Percentiles rank a stretch among this genome's conserved stretches.
Conservation (phyloP, 53 echinoderm and acorn worm genomes). For the Pentamera pediparva region DNA sequence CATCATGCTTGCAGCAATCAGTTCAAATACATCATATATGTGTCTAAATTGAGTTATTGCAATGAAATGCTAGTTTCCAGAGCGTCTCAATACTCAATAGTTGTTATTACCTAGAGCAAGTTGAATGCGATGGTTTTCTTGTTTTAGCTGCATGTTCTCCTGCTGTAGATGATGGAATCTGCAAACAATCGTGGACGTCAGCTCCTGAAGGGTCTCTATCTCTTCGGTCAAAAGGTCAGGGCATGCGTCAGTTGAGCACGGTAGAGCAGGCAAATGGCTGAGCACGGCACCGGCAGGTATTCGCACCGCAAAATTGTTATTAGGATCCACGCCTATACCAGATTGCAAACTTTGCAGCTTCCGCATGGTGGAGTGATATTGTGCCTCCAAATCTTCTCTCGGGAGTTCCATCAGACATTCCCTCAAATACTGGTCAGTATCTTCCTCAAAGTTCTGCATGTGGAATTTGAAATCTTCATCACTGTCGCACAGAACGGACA, state of each 20-base stretch:
- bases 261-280: too few relatives aligned
- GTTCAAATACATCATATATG: neutral
- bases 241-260: too few relatives aligned
- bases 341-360: neutral
- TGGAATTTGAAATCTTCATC: constrained; percentile 8
- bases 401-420: constrained; percentile 21
- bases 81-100: neutral
- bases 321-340: too few relatives aligned
- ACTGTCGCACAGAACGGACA: neutral
- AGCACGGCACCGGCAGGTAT: too few relatives aligned
- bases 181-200: too few relatives aligned
- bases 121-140: constrained; percentile 9
- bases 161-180: constrained; percentile 2
- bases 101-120: constrained; percentile 5
- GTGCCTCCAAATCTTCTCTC: constrained; percentile 6
- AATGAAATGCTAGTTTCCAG: neutral
- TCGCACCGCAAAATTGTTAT: too few relatives aligned
- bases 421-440: constrained; percentile 12
- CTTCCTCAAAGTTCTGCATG: constrained; percentile 18
- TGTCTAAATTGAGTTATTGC: neutral
- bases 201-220: too few relatives aligned
- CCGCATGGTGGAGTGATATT: neutral
- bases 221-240: too few relatives aligned
- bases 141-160: neutral
- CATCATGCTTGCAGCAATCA: too few relatives aligned